These are phyloP conservation scores for Scylla paramamosain DNA, from an alignment of 1,140 invertebrate genomes.

Conservation along the genomic window DNA sequence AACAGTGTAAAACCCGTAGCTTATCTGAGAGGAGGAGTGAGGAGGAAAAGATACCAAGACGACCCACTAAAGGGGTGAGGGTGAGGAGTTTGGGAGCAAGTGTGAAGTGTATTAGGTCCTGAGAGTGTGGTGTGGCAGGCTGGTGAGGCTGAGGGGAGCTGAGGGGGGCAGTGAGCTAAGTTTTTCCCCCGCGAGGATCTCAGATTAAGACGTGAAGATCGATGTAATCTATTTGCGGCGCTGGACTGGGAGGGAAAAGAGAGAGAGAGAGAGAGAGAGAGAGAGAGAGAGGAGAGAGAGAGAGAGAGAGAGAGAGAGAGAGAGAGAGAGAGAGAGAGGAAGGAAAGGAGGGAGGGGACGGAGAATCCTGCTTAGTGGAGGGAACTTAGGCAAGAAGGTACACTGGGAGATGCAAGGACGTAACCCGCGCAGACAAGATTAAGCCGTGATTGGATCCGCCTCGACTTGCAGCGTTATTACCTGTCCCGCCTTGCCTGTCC, in stretches of 20 bases:
- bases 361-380: background rate
- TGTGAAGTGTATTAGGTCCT: too few relatives aligned
- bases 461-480: background rate
- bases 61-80: too few relatives aligned
- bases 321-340: too few relatives aligned
- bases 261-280: too few relatives aligned
- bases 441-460: background rate
- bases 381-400: constrained; percentile 21
- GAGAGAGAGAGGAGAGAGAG: too few relatives aligned
- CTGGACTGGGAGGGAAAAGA: background rate
- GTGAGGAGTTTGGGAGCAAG: too few relatives aligned
- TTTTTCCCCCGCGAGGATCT: background rate
- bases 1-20: too few relatives aligned
- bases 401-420: background rate
- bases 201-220: background rate
- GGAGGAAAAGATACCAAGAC: background rate
- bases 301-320: too few relatives aligned
- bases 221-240: constrained; percentile 21
- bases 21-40: background rate
- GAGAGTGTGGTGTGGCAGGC: too few relatives aligned
- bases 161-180: background rate
- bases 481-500: too few relatives aligned
- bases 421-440: background rate
- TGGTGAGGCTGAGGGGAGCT: too few relatives aligned
- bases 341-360: background rate